Evolutionary conservation across 2,888 invertebrate genomes (phyloP).

Genomic region (Nemapogon koenigi): DNA sequence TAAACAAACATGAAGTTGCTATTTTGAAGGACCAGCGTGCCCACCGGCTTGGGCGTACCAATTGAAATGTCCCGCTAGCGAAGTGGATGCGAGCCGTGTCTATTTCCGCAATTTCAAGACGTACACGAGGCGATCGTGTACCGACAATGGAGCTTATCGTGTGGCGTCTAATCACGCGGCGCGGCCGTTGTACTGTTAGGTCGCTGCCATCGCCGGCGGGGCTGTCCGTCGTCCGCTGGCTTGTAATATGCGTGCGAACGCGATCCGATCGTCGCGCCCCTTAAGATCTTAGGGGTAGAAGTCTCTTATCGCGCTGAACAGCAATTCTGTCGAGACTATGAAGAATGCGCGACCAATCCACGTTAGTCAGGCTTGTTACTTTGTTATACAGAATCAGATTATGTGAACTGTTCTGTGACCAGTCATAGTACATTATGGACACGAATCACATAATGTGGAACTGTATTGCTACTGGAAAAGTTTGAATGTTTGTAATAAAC

Average conservation of each 20-base stretch:
- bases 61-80: constrained; percentile 60
- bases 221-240: constrained; percentile 24
- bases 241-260: constrained; percentile 62
- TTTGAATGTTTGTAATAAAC: no score
- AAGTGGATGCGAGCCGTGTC: constrained; percentile 51
- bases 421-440: no score
- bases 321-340: no score
- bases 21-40: constrained; percentile 5
- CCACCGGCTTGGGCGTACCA: constrained; percentile 33
- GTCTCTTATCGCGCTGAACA: no score
- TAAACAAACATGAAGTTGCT: constrained; percentile 3
- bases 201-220: constrained; percentile 42
- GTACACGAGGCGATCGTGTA: constrained; percentile 58
- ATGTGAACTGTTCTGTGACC: no score
- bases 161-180: constrained; percentile 58
- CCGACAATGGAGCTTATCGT: constrained; percentile 61
- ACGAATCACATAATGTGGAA: no score
- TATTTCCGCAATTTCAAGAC: constrained; percentile 62
- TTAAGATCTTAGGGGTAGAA: constrained; percentile 19
- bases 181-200: constrained; percentile 50
- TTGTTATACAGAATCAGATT: no score
- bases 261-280: constrained; percentile 45
- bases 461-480: no score
- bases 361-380: no score
- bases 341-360: no score